Evolutionary conservation across 2,888 invertebrate genomes (phyloP).

Genomic region (Bombylius major): DNA sequence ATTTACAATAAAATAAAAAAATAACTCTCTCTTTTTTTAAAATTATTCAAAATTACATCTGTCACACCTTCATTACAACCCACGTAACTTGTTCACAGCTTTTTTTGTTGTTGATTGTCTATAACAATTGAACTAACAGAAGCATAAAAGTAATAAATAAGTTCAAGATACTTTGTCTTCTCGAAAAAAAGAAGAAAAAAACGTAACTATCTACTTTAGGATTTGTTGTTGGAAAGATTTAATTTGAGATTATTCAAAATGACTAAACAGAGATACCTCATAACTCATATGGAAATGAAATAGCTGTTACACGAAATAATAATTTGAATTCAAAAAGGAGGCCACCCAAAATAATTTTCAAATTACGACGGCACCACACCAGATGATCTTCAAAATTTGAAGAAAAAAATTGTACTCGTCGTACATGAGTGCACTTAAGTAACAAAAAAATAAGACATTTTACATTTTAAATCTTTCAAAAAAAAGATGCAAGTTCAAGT

Average conservation of each 20-base stretch:
- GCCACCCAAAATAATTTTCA: neutral
- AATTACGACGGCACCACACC: neutral
- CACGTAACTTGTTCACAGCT: slow-evolving; percentile 3
- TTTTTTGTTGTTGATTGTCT: neutral
- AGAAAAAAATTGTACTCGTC: neutral
- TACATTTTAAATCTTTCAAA: no score
- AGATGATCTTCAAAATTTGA: no score
- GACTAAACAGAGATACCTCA: slow-evolving; percentile 1
- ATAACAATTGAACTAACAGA: neutral
- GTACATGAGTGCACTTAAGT: neutral
- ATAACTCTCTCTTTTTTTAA: no score
- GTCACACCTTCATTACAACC: slow-evolving; percentile 4
- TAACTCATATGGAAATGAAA: neutral
- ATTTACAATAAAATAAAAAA: no score
- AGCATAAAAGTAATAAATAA: neutral
- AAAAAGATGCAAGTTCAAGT: no score
- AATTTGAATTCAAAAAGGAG: neutral
- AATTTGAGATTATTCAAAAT: slow-evolving; percentile 5
- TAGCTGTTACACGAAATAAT: slow-evolving; percentile 6
- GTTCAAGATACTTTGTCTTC: neutral
- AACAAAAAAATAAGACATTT: neutral
- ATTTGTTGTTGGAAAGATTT: slow-evolving; percentile 1
- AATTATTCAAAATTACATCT: neutral
- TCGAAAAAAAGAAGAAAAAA: neutral
- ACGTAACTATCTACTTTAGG: neutral